A percentile compares a stretch with the other conserved stretches of the same genome.
phyloP scores from a whole-genome alignment of 2,797 vertebrate genomes.

The Falco columbarius region DNA sequence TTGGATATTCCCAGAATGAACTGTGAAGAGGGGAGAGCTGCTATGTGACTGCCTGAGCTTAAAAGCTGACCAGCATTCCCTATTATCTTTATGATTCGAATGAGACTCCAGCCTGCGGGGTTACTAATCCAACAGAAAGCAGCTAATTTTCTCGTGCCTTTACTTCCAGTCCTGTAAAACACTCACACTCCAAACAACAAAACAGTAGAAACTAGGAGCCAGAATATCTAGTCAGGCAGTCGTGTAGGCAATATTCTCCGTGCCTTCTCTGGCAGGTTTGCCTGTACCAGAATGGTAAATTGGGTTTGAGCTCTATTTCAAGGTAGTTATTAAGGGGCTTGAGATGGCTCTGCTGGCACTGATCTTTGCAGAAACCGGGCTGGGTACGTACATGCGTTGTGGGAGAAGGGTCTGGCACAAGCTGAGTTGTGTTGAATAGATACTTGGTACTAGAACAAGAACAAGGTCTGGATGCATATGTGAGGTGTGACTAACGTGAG shows the following conservation, averaged over 20 bases:
- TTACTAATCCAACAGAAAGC: neutral
- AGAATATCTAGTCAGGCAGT: neutral
- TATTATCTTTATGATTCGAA: neutral
- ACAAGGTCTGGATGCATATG: neutral
- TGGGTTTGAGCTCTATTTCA: neutral
- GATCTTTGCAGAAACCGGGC: neutral
- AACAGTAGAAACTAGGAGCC: neutral
- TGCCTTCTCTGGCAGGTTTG: neutral
- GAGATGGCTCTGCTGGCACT: neutral
- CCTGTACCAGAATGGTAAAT: neutral
- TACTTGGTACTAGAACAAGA: neutral
- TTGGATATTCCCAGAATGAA: neutral
- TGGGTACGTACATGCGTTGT: accelerated
- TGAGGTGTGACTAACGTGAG: neutral
- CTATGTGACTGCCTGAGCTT: neutral
- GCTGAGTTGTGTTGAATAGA: neutral
- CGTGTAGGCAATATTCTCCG: neutral
- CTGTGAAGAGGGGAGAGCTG: neutral
- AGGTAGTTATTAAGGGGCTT: neutral
- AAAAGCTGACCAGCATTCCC: neutral
- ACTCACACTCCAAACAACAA: neutral
- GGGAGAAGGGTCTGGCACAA: neutral
- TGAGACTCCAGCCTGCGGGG: neutral
- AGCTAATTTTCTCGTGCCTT: neutral
- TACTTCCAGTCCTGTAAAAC: neutral